Evolutionary conservation across 2,888 invertebrate genomes (phyloP).

Genomic region (Dioctria rufipes): DNA sequence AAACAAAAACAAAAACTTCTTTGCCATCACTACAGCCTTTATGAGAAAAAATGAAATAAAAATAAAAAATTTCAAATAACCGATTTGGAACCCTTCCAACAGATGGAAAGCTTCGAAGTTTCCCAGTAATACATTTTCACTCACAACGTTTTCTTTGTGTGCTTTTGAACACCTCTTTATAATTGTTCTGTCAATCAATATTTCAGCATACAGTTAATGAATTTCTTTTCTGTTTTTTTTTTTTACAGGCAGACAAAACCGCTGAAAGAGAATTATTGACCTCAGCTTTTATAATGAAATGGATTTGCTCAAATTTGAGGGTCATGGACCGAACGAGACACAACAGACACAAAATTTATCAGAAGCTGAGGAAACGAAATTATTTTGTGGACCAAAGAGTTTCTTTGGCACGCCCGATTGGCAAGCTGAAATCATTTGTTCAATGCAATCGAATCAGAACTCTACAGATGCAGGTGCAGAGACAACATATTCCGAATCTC

Average conservation of each 20-base stretch:
- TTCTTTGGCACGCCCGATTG: constrained; percentile 62
- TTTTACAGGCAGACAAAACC: constrained; percentile 19
- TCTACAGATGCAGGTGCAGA: too few species aligned
- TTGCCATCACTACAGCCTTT: too few species aligned
- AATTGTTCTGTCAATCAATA: constrained; percentile 33
- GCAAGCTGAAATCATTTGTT: constrained; percentile 65
- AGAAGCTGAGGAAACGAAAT: background rate
- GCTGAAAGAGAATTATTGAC: constrained; percentile 5
- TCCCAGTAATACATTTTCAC: background rate
- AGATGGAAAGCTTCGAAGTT: constrained; percentile 20
- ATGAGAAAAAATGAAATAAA: too few species aligned
- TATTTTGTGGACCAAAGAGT: constrained; percentile 17
- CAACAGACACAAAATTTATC: background rate
- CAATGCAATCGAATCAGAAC: constrained; percentile 4
- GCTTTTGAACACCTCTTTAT: background rate
- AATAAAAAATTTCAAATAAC: background rate
- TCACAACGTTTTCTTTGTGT: background rate
- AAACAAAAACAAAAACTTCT: background rate
- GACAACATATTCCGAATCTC: background rate
- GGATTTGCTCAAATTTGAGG: constrained; percentile 69
- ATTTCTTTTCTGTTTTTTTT: background rate
- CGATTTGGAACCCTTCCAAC: background rate
- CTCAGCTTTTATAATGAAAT: constrained; percentile 69
- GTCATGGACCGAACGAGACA: constrained; percentile 63
- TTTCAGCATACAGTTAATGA: background rate